Evolutionary conservation across 1,140 invertebrate species (phyloP).

Genomic region (Rhyacophila brunnea): DNA sequence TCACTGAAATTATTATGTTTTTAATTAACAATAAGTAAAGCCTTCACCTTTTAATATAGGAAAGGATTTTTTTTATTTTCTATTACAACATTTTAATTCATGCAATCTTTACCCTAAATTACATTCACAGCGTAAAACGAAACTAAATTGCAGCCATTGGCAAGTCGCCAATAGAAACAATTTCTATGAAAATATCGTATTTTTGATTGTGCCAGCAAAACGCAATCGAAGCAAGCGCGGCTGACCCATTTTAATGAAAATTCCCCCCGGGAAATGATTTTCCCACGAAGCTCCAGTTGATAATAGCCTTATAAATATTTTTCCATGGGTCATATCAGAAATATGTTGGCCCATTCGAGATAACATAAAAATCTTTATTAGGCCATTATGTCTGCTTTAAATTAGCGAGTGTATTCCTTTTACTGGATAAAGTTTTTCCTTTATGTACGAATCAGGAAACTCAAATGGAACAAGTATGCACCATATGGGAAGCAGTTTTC

Average conservation of each 20-base stretch:
- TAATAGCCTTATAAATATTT: slow-evolving; percentile 14
- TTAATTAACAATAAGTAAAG: too few relatives aligned
- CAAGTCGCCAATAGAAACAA: background rate
- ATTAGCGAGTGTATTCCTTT: slow-evolving; percentile 18
- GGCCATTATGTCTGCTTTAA: slow-evolving; percentile 15
- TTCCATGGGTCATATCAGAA: slow-evolving; percentile 7
- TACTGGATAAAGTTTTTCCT: slow-evolving; percentile 14
- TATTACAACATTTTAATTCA: too few relatives aligned
- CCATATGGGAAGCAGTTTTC: background rate
- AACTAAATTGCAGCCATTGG: background rate
- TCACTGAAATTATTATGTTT: too few relatives aligned
- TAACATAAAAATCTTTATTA: slow-evolving; percentile 17
- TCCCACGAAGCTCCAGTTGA: background rate
- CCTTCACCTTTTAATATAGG: too few relatives aligned
- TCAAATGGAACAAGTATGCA: background rate
- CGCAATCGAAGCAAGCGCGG: background rate
- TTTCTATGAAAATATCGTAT: slow-evolving; percentile 4
- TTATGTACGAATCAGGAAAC: background rate
- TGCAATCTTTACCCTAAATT: too few relatives aligned
- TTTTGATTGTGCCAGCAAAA: background rate
- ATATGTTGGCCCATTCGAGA: slow-evolving; percentile 2
- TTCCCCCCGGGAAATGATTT: slow-evolving; percentile 1
- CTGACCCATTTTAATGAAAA: slow-evolving; percentile 2
- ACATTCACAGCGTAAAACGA: too few relatives aligned
- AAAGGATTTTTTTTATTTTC: too few relatives aligned